phyloP scores from a whole-genome alignment of 2,888 invertebrate genomes.

The Agonopterix subpropinquella region DNA sequence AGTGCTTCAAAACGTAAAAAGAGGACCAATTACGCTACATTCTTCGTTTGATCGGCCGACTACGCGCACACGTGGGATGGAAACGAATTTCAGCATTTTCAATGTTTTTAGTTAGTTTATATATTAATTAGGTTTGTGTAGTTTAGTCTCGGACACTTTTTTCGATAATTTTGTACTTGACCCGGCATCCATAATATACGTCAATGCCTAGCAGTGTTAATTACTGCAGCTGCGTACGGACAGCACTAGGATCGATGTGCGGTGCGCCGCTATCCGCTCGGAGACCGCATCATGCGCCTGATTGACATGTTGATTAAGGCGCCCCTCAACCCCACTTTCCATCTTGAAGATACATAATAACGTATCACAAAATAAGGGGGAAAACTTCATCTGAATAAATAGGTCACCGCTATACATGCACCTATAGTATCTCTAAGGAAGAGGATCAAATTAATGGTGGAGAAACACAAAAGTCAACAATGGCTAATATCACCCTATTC shows the following conservation, averaged over 20 bases:
- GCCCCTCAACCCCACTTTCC: slow-evolving; percentile 7
- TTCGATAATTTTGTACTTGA: too few relatives aligned
- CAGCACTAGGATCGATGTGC: background rate
- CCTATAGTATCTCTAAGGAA: slow-evolving; percentile 6
- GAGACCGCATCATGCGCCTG: slow-evolving; percentile 23
- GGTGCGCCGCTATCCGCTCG: slow-evolving; percentile 2
- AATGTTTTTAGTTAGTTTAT: too few relatives aligned
- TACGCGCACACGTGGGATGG: too few relatives aligned
- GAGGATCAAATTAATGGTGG: slow-evolving; percentile 8
- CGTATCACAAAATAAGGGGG: slow-evolving; percentile 9
- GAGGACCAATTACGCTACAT: too few relatives aligned
- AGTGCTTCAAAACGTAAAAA: too few relatives aligned
- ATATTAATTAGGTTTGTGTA: too few relatives aligned
- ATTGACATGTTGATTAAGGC: slow-evolving; percentile 37
- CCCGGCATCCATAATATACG: too few relatives aligned
- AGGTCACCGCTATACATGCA: slow-evolving; percentile 17
- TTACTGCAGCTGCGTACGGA: background rate
- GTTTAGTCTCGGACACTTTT: too few relatives aligned
- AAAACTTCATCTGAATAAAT: slow-evolving; percentile 23
- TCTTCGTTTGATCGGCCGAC: too few relatives aligned
- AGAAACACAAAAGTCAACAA: slow-evolving; percentile 7
- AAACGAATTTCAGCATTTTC: too few relatives aligned
- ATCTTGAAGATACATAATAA: slow-evolving; percentile 21
- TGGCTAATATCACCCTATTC: slow-evolving; percentile 1
- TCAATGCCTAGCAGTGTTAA: too few relatives aligned